A percentile compares a stretch with the other conserved stretches of the same genome.
These are phyloP conservation scores for Clostera curtula DNA, from an alignment of 2,888 invertebrate species.

Conservation along the genomic window DNA sequence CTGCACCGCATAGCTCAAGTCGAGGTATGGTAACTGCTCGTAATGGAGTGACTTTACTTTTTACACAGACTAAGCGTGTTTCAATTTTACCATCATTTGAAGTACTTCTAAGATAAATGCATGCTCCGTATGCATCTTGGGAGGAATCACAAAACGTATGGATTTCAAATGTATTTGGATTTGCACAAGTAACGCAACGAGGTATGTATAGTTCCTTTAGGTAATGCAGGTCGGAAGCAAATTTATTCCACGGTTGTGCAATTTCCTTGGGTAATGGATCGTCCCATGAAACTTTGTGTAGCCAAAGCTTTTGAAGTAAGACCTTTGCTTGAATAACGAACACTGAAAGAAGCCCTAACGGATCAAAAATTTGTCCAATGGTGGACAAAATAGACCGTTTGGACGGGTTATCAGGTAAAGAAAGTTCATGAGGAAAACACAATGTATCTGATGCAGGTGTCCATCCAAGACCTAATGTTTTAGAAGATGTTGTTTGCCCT, in stretches of 20 bases:
- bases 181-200: neutral
- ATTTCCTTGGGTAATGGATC: neutral
- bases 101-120: neutral
- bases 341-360: neutral
- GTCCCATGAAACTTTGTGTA: no score
- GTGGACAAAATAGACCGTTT: neutral
- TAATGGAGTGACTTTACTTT: neutral
- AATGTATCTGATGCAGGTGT: neutral
- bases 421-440: neutral
- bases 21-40: neutral
- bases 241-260: neutral
- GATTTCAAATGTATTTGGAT: slow-evolving; percentile 1
- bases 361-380: neutral
- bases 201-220: neutral
- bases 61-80: neutral
- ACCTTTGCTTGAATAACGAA: neutral
- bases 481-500: neutral
- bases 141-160: slow-evolving; percentile 4
- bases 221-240: neutral
- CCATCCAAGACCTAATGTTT: neutral
- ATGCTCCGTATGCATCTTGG: slow-evolving; percentile 4
- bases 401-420: neutral
- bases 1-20: neutral
- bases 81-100: neutral
- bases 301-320: neutral